Evolutionary conservation across 2,888 invertebrate genomes (phyloP), one percentile per base, ranked within the genome.

Genomic region (Drosophila lutescens): DNA sequence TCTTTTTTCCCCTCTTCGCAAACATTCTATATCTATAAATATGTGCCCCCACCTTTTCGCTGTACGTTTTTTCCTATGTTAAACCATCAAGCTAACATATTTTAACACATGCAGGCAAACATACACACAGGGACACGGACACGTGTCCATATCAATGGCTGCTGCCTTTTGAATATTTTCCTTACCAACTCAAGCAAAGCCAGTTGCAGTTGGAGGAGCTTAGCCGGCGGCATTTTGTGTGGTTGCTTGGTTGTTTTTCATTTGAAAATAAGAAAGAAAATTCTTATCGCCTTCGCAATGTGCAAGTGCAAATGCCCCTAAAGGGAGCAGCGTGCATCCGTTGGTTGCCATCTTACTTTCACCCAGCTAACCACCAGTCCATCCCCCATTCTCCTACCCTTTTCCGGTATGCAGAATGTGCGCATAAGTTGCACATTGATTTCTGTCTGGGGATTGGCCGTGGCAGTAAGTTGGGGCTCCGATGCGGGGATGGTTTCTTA

Each of bases 71-170:
- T 86, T 84, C 76, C 78, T 72, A 78, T 83, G 84, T 77, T 83
- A 85, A 87, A 79, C 89, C 86, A 87, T 85, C 85, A 87, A 80
- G 79, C 89, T 80, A 85, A 89, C 86, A 86, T 88, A 88, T 88
- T 87, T 87, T 80, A 81, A 80, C 87, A 86, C 77, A 81, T 74
- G 70, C 77, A 80, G 68, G 69, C 75, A 67, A 67, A 76, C 66
- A 26, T 6, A 26, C 26, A 70, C 61, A 75, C 54, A 71, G 32
- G 51, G 49, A 74, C 51, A 63, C 38, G 44, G 59, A 72, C 63
- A 74, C 81, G 79, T 86, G 85, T 77, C 79, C 79, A 84, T 86
- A 86, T 83, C 85, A 84, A 84, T 84, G 85, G 79, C 85, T 66
- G 67, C 41, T 75, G 76, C 70, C 77, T 81, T 83, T 87, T 87